Evolutionary conservation across 2,113 vertebrate genomes (phyloP).

Genomic region (Pelobates fuscus): DNA sequence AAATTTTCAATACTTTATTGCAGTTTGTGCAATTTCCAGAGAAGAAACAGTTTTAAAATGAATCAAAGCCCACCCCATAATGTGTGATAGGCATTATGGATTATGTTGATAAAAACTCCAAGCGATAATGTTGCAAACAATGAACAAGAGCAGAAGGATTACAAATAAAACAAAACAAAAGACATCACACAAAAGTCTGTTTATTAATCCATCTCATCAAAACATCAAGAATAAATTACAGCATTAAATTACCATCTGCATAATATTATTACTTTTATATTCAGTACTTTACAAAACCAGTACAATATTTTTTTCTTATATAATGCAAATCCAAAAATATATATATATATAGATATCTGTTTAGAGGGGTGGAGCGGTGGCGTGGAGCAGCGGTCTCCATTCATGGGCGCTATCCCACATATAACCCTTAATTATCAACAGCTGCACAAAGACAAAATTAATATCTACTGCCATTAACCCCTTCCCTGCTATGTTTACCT

Average conservation of each 20-base stretch:
- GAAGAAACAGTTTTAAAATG: too few species aligned
- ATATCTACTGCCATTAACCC: not conserved
- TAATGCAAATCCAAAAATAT: slow-evolving; percentile 46
- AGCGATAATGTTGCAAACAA: too few species aligned
- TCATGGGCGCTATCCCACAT: not conserved
- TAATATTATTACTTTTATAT: slow-evolving; percentile 49
- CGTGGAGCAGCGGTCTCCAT: not conserved
- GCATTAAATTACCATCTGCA: slow-evolving; percentile 45
- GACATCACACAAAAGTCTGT: slow-evolving; percentile 38
- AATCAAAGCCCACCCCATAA: too few species aligned
- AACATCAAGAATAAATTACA: slow-evolving; percentile 48
- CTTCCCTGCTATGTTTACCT: not conserved
- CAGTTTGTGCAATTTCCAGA: too few species aligned
- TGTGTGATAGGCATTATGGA: too few species aligned
- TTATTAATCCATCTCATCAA: slow-evolving; percentile 39
- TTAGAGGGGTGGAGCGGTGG: not conserved
- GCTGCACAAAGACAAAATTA: too few species aligned
- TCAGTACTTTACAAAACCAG: slow-evolving; percentile 41
- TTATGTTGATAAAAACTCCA: too few species aligned
- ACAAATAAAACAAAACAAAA: not conserved
- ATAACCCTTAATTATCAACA: too few species aligned
- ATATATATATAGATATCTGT: slow-evolving; percentile 38
- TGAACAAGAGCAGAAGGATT: too few species aligned
- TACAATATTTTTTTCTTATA: slow-evolving; percentile 39
- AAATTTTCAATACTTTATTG: too few species aligned